phyloP scores from a whole-genome alignment of 2,888 invertebrate species.

The Lymantria monacha region DNA sequence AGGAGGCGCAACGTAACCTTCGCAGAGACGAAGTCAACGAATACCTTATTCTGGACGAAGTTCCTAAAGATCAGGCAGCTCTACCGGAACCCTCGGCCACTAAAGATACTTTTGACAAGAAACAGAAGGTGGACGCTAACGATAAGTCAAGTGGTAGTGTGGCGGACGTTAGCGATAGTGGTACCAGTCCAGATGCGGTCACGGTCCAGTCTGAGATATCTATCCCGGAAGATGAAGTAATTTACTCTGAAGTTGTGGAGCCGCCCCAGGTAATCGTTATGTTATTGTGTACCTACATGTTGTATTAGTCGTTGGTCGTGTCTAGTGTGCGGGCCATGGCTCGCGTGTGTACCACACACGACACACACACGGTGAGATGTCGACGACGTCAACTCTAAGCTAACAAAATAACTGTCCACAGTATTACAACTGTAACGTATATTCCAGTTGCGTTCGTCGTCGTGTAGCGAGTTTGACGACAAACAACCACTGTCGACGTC shows the following conservation, averaged over 20 bases:
- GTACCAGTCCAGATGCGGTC: constrained; percentile 17
- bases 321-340: background rate
- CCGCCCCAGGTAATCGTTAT: constrained; percentile 56
- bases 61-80: constrained; percentile 53
- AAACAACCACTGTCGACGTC: constrained; percentile 60
- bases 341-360: too few species aligned
- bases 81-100: constrained; percentile 64
- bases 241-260: constrained; percentile 69
- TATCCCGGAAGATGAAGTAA: constrained; percentile 48
- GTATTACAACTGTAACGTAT: background rate
- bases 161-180: constrained; percentile 14
- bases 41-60: constrained; percentile 60
- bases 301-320: background rate
- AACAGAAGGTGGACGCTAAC: constrained; percentile 6
- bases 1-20: constrained; percentile 35
- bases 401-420: too few species aligned
- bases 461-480: constrained; percentile 43
- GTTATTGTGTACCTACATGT: background rate
- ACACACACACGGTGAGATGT: too few species aligned
- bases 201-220: constrained; percentile 5
- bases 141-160: constrained; percentile 2
- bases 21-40: constrained; percentile 49
- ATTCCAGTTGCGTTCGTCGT: constrained; percentile 38
- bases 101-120: constrained; percentile 20
- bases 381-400: too few species aligned